phyloP scores from a whole-genome alignment of 2,113 vertebrate genomes.

The Leucopternis melanops region DNA sequence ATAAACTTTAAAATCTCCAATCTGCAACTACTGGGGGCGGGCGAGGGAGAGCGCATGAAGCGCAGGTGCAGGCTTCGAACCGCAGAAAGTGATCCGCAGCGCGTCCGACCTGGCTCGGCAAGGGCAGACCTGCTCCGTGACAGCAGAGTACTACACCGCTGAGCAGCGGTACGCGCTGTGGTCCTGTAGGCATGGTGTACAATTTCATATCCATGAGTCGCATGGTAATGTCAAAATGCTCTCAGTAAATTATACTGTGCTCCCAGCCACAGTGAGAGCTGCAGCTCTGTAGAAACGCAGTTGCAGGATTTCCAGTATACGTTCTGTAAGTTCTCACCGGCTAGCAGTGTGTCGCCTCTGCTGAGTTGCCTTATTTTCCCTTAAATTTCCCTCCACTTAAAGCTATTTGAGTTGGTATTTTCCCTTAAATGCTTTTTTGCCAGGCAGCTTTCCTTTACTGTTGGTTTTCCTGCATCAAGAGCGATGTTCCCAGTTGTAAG shows the following conservation, averaged over 20 bases:
- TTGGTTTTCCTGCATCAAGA: background rate
- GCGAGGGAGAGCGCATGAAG: background rate
- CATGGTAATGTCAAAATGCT: background rate
- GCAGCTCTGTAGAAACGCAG: background rate
- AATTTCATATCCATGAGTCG: background rate
- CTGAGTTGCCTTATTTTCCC: background rate
- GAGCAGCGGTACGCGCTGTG: background rate
- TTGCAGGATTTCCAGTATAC: background rate
- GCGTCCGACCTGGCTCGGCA: background rate
- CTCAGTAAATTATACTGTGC: background rate
- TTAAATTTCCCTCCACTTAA: background rate
- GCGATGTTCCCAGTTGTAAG: background rate
- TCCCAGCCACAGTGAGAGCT: background rate
- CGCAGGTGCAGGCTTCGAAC: background rate
- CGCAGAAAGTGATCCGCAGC: background rate
- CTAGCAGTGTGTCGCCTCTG: background rate
- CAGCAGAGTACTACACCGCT: background rate
- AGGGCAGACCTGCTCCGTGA: background rate
- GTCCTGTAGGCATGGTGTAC: too few species aligned
- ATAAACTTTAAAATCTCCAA: background rate
- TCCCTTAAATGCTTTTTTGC: background rate
- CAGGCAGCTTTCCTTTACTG: background rate
- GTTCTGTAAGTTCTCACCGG: background rate
- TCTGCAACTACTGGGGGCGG: background rate
- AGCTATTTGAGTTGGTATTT: background rate